phyloP scores from a whole-genome alignment of 2,888 invertebrate genomes.

The Platypus cylindrus region DNA sequence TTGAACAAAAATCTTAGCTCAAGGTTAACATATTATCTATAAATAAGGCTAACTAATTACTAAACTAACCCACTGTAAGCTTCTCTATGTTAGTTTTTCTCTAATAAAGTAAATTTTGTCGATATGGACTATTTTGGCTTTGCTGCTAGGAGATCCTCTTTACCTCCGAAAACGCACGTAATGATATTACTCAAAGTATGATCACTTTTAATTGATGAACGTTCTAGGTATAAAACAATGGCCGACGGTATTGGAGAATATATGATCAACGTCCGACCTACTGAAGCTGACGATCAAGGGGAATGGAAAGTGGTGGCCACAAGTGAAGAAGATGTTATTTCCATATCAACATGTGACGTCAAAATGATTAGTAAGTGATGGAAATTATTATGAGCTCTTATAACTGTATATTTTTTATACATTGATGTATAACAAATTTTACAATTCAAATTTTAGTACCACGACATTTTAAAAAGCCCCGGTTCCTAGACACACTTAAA shows the following conservation, averaged over 20 bases:
- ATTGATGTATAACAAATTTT: no score
- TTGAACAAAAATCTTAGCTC: no score
- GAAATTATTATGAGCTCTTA: no score
- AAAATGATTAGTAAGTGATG: slow-evolving; percentile 61
- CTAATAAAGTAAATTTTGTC: no score
- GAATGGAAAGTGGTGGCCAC: slow-evolving; percentile 85
- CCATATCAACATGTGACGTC: slow-evolving; percentile 61
- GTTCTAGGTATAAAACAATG: slow-evolving; percentile 54
- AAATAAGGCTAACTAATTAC: no score
- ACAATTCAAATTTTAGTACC: slow-evolving; percentile 53
- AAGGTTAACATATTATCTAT: no score
- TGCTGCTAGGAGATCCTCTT: no score
- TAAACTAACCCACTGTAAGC: no score
- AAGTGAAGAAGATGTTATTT: slow-evolving; percentile 59
- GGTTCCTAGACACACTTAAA: slow-evolving; percentile 81
- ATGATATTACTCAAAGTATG: not conserved
- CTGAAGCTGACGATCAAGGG: slow-evolving; percentile 73
- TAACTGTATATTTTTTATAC: no score
- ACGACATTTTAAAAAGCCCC: slow-evolving; percentile 77
- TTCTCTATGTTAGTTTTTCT: no score
- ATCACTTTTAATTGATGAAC: not conserved
- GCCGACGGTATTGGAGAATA: slow-evolving; percentile 78
- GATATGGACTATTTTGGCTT: no score
- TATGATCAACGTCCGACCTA: slow-evolving; percentile 58
- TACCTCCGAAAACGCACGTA: not conserved